Evolutionary conservation across 2,888 invertebrate genomes (phyloP), one percentile per base, ranked within the genome.

Genomic region (Drosophila infuscata): DNA sequence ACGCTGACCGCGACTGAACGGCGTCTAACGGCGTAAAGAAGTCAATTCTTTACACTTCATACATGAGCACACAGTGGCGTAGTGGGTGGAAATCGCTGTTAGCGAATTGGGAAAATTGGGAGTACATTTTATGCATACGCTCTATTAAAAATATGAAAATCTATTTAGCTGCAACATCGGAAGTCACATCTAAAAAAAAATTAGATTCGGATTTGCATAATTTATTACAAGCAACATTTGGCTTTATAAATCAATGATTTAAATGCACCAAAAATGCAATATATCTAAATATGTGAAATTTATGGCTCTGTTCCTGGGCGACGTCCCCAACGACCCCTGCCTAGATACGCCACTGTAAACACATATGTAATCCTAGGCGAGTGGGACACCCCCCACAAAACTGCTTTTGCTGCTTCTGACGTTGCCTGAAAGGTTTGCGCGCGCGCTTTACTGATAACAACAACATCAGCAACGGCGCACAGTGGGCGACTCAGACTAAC

Each of bases 371-470:
- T 9, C 11, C 3, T 54, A 17, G 63, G 59, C 70, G 48, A 7
- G 51, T 41, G 35, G 36, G 57, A 49, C 59, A 48, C 56, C 68
- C 65, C 35, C 62, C 46, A 72, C 63, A 69, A 72, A 62, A 57
- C 29, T 32, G 51, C 59, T 48, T 67, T n/a, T 52, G 60, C 56
- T 36, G 70, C 60, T 25, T 38, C 25, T 57, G 41, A 48, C 43
- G 70, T 54, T 52, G 59, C 8, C 53, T 58, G 46, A 61, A 79
- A 69, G 65, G 68, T 72, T 80, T 69, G 59, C 64, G 71, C 76
- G 71, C 51, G 59, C 74, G 66, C 51, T 62, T 74, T 74, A 72
- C 74, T 79, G 76, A 81, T 81, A 70, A 79, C 56, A 65, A 70
- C 41, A 75, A 69, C 59, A 54, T 36, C 85, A 79, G 62, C 73